These are phyloP conservation scores for Hetaerina titia DNA, from an alignment of 2,888 invertebrate genomes.

Conservation along the genomic window DNA sequence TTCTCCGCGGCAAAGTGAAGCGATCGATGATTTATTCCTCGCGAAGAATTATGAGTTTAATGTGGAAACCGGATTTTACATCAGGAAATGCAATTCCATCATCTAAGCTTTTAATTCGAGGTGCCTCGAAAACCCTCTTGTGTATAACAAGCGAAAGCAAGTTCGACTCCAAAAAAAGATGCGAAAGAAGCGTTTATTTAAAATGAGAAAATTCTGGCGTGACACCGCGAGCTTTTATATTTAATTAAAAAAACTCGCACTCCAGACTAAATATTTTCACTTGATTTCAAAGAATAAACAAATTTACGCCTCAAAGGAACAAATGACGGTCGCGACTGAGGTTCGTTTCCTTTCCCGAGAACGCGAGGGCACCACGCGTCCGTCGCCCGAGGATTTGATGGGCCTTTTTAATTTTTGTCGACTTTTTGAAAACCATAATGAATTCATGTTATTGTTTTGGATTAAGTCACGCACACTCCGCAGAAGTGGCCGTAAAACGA, in stretches of 20 bases:
- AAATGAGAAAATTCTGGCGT: not conserved
- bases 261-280: not conserved
- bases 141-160: not conserved
- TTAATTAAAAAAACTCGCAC: not conserved
- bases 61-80: not conserved
- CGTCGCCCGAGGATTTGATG: not conserved
- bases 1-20: not conserved
- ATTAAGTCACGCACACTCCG: conserved; percentile 11
- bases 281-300: not conserved
- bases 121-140: not conserved
- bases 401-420: conserved; percentile 11
- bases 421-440: conserved; percentile 18
- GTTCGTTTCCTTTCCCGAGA: not conserved
- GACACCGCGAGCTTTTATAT: not conserved
- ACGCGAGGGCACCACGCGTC: not conserved
- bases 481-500: not conserved
- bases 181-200: not conserved
- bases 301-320: not conserved
- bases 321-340: not conserved
- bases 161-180: not conserved
- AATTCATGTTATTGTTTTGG: conserved; percentile 27
- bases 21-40: not conserved
- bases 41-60: not conserved
- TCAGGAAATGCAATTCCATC: not conserved
- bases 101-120: not conserved